A percentile compares a stretch with the other conserved stretches of the same genome.
phyloP scores from a whole-genome alignment of 2,888 invertebrate genomes.

The Zaprionus lineosus region DNA sequence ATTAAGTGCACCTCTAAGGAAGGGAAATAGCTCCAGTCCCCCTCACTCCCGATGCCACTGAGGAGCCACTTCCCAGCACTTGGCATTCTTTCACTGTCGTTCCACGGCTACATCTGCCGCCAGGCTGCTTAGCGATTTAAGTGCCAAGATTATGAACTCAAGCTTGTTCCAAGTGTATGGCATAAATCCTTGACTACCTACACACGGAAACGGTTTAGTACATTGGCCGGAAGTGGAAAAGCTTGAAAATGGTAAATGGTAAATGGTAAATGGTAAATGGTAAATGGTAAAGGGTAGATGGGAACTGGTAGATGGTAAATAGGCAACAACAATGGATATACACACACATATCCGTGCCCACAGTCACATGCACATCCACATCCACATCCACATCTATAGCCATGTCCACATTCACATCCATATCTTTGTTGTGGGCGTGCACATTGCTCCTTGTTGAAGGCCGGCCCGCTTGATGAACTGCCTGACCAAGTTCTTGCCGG shows the following conservation, averaged over 20 bases:
- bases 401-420: too few species aligned
- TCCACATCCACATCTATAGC: background rate
- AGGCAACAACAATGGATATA: slow-evolving; percentile 29
- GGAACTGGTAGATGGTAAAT: too few species aligned
- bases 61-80: too few species aligned
- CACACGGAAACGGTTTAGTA: slow-evolving; percentile 66
- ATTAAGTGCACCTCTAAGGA: slow-evolving; percentile 66
- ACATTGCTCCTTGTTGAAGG: slow-evolving; percentile 15
- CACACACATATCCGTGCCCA: background rate
- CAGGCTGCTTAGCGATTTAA: slow-evolving; percentile 69
- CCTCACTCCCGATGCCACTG: too few species aligned
- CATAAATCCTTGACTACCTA: slow-evolving; percentile 55
- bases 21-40: slow-evolving; percentile 28
- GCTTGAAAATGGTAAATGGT: slow-evolving; percentile 40
- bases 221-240: slow-evolving; percentile 66
- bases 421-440: slow-evolving; percentile 19
- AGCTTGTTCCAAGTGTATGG: slow-evolving; percentile 33
- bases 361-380: slow-evolving; percentile 1
- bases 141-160: slow-evolving; percentile 68
- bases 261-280: too few species aligned
- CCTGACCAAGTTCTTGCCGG: slow-evolving; percentile 11
- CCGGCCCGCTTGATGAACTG: slow-evolving; percentile 53
- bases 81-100: too few species aligned
- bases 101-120: slow-evolving; percentile 24
- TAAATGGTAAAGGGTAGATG: too few species aligned